Base-by-base conservation (phyloP, 2,888 invertebrate genomes). In the Sarcophaga caerulescens region DNA sequence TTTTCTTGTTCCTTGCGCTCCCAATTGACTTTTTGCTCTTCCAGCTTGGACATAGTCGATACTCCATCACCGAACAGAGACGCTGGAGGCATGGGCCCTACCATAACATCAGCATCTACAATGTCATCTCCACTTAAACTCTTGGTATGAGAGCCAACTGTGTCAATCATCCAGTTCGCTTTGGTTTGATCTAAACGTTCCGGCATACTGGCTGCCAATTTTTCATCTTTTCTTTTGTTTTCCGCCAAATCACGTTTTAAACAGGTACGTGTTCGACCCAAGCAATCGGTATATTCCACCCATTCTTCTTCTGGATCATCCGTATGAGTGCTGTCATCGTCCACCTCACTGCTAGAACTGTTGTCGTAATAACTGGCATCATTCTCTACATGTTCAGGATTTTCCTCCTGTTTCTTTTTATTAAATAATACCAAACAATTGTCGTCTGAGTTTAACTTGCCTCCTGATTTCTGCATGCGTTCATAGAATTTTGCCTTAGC, bases 221-320 rank as follows among this genome's bases (percentile, higher is more conserved):
- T 92, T 63, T 93, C 92, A 91, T 97, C 97, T 89, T 95, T 95
- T 73, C 94, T 93, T 90, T 95, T 95, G 89, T 97, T 94, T 62
- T 94, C 93, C 6, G 94, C 94, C 23, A 98, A 93, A 92, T 98
- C 98, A 90, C 96, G 95, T 88, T 95, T 95, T 87, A 96, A 94
- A 92, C 98, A 98, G 89, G 96, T 96, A 73, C 98, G 94, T 0
- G 98, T 97, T 84, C 99, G 94, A 0, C 99, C 98, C 81, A 98
- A 94, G 87, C 96, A 96, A 93, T 99, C 99, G 0, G 95, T 95
- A 91, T 97, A 99, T 91, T 98, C 98, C 6, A 97, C 96, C 97
- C 95, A 96, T 91, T 95, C 95, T 78, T 95, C 95, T 88, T 94
- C 95, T 90, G 95, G 95, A 78, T 94, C 94, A 88, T 94, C 94